Conservation (phyloP, 1,140 invertebrate species). For the Drosophila truncata region DNA sequence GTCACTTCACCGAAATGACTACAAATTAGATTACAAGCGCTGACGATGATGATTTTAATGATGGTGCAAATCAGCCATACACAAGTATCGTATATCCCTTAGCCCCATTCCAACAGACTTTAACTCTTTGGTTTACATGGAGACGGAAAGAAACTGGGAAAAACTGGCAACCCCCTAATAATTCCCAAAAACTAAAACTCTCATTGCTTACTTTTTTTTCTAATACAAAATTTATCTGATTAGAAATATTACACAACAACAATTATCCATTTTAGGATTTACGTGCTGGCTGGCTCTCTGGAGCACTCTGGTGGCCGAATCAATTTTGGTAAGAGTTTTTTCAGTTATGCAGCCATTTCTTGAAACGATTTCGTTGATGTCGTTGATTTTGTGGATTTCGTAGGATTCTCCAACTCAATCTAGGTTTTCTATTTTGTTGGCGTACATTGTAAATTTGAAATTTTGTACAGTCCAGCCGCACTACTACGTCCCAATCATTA, state of each 20-base stretch:
- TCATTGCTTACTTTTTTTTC: too few relatives aligned
- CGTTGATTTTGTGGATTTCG: too few relatives aligned
- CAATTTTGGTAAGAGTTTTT: background rate
- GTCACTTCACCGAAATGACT: slow-evolving; percentile 17
- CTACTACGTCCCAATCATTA: background rate
- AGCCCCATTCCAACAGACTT: slow-evolving; percentile 9
- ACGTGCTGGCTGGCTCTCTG: background rate
- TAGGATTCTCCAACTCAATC: background rate
- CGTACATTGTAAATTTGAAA: background rate
- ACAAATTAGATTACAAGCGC: slow-evolving; percentile 71
- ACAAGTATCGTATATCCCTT: background rate
- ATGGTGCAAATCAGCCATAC: slow-evolving; percentile 62
- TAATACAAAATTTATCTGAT: background rate
- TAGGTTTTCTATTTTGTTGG: background rate
- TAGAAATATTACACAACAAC: background rate
- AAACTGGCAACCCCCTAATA: background rate
- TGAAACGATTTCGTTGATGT: background rate
- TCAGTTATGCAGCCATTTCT: background rate
- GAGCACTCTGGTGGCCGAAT: background rate
- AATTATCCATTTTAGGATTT: background rate
- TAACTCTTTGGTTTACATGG: slow-evolving; percentile 13
- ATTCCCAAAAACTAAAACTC: background rate
- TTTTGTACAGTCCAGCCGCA: background rate
- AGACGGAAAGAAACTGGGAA: background rate
- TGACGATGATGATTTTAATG: slow-evolving; percentile 74